phyloP scores from a whole-genome alignment of 2,888 invertebrate species.

The Trisateles emortualis region DNA sequence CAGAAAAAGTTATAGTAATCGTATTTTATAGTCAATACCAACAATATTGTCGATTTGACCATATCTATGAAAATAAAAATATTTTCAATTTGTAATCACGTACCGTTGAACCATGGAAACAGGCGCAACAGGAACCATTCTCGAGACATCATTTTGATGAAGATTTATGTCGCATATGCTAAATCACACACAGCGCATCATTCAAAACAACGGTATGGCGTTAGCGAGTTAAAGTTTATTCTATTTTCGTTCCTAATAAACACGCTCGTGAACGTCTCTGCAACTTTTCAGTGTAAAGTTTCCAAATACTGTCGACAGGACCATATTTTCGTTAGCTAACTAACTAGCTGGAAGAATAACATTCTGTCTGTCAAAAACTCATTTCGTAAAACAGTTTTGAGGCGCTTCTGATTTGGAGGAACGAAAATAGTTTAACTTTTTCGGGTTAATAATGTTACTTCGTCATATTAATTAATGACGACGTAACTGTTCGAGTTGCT shows the following conservation, averaged over 20 bases:
- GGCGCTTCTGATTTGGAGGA: constrained; percentile 47
- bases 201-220: constrained; percentile 59
- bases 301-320: constrained; percentile 67
- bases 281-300: constrained; percentile 80
- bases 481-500: not conserved
- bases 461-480: constrained; percentile 24
- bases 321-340: constrained; percentile 75
- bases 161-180: constrained; percentile 72
- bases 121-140: constrained; percentile 27
- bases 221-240: constrained; percentile 41
- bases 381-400: constrained; percentile 65
- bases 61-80: no score
- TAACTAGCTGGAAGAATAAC: constrained; percentile 73
- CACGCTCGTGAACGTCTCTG: constrained; percentile 62
- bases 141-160: constrained; percentile 64
- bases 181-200: constrained; percentile 68
- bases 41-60: no score
- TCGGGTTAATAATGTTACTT: constrained; percentile 31
- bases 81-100: constrained; percentile 2
- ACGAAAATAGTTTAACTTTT: constrained; percentile 50
- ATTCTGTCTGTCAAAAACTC: constrained; percentile 74
- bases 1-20: no score
- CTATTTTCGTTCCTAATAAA: constrained; percentile 73
- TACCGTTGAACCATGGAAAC: constrained; percentile 26
- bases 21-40: no score